These are phyloP conservation scores for Smittia sp. DNA, from an alignment of 2,888 invertebrate species.

Conservation along the genomic window DNA sequence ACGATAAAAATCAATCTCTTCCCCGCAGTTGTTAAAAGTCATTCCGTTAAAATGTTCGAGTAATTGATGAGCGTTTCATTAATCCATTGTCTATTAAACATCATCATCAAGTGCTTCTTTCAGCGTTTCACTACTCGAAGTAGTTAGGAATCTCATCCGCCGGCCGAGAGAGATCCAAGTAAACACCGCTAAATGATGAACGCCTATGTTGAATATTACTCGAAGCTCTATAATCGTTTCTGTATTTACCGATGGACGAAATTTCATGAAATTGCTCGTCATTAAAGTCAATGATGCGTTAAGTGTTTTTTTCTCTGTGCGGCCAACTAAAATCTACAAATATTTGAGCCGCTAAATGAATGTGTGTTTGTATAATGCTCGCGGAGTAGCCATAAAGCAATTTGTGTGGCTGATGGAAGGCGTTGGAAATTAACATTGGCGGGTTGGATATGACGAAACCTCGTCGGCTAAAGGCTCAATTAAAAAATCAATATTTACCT, in stretches of 20 bases:
- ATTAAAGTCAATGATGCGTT: conserved; percentile 42
- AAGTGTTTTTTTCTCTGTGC: conserved; percentile 35
- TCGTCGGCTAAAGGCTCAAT: background rate
- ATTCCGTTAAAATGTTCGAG: conserved; percentile 22
- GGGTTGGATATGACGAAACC: background rate
- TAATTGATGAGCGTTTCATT: conserved; percentile 25
- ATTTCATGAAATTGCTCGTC: conserved; percentile 35
- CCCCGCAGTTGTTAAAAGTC: conserved; percentile 12
- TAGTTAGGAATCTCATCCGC: background rate
- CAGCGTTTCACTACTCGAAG: background rate
- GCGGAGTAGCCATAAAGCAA: conserved; percentile 25
- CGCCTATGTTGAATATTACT: conserved; percentile 36
- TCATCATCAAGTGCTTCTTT: conserved; percentile 36
- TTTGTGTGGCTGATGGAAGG: conserved; percentile 29
- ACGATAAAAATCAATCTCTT: background rate
- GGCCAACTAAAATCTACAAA: conserved; percentile 20
- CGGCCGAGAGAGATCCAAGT: conserved; percentile 23
- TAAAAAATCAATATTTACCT: conserved; percentile 62
- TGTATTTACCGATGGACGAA: background rate
- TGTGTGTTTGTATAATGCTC: conserved; percentile 6
- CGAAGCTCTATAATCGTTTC: conserved; percentile 9
- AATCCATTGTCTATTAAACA: conserved; percentile 30
- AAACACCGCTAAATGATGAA: conserved; percentile 41
- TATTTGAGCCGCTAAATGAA: conserved; percentile 33
- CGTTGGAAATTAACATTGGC: conserved; percentile 20